phyloP scores from a whole-genome alignment of 2,113 vertebrate species.

The Ctenodactylus gundi region DNA sequence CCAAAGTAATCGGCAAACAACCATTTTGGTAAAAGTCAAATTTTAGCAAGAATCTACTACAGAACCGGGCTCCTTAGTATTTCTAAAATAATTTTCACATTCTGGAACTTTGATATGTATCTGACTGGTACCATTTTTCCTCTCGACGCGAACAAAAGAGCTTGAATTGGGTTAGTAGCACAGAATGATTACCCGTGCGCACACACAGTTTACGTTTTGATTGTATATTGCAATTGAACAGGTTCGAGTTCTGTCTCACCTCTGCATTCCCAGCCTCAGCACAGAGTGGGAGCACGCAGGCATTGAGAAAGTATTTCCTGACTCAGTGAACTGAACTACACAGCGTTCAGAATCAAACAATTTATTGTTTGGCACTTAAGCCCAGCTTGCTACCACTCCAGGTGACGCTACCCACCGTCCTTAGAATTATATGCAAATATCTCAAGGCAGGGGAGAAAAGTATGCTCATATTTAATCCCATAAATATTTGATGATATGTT shows the following conservation, averaged over 20 bases:
- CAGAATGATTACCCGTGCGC: neutral
- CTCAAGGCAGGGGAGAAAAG: constrained; percentile 24
- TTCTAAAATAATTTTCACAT: neutral
- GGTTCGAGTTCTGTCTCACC: neutral
- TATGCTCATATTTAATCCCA: constrained; percentile 66
- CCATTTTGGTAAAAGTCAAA: constrained; percentile 40
- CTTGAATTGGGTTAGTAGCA: neutral
- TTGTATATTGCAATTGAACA: neutral
- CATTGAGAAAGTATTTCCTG: constrained; percentile 1
- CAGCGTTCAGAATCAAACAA: constrained; percentile 6
- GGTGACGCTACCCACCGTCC: constrained; percentile 61
- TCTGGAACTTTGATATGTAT: neutral
- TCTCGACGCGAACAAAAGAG: neutral
- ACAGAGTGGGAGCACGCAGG: neutral
- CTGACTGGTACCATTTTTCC: neutral
- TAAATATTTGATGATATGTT: constrained; percentile 77
- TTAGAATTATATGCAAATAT: constrained; percentile 72
- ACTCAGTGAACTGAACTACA: constrained; percentile 1
- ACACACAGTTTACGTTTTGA: neutral
- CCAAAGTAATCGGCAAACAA: constrained; percentile 56
- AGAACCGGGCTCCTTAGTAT: neutral
- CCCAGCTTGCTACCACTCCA: constrained; percentile 59
- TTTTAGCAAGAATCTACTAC: constrained; percentile 30
- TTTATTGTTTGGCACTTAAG: constrained; percentile 53
- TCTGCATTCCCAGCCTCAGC: neutral